Conservation (phyloP, 2,113 vertebrate genomes). For the Pavo muticus region DNA sequence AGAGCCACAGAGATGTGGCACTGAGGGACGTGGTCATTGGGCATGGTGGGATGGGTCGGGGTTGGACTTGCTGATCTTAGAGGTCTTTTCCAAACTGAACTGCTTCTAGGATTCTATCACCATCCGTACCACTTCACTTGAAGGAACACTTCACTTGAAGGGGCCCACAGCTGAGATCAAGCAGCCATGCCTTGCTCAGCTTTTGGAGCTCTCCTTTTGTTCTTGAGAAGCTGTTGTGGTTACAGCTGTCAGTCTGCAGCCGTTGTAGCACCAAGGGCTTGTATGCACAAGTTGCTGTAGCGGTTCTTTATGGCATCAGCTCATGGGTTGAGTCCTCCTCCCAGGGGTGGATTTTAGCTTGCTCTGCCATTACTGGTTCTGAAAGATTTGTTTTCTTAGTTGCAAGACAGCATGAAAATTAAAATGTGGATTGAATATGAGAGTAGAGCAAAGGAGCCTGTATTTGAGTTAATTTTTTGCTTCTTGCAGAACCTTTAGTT, state of each 20-base stretch:
- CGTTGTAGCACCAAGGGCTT: neutral
- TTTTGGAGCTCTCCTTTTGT: neutral
- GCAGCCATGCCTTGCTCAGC: neutral
- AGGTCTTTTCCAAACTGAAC: too few relatives aligned
- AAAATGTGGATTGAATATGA: neutral
- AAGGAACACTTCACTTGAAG: too few relatives aligned
- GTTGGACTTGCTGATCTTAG: too few relatives aligned
- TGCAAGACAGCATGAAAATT: neutral
- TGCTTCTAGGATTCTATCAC: neutral
- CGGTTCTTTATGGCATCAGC: rapidly evolving
- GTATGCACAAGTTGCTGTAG: rapidly evolving
- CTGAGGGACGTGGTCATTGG: too few relatives aligned
- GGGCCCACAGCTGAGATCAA: neutral
- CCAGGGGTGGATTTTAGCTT: neutral
- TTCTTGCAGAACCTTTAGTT: neutral
- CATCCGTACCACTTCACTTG: neutral
- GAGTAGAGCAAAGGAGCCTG: neutral
- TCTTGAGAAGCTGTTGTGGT: neutral
- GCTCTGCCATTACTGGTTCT: neutral
- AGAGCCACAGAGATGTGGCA: too few relatives aligned
- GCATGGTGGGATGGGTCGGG: too few relatives aligned
- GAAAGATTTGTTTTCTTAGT: neutral
- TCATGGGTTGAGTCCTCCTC: neutral
- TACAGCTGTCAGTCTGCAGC: neutral
- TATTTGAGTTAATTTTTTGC: neutral